Evolutionary conservation across 2,113 vertebrate genomes (phyloP).

Genomic region (Odocoileus hemionus): DNA sequence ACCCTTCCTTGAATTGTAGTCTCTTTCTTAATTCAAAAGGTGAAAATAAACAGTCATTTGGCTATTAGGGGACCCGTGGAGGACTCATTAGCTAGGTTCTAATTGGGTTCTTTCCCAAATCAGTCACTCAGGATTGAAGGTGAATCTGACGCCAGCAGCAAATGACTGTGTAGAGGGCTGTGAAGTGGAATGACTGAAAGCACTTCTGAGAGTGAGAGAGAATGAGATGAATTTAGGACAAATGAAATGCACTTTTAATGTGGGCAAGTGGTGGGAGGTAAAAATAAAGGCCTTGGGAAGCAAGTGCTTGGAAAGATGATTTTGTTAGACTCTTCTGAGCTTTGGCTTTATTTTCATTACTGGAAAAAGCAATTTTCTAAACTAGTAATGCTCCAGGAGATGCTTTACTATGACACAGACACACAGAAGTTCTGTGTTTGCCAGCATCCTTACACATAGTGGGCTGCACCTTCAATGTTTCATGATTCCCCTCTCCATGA

Average conservation of each 20-base stretch:
- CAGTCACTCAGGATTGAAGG: slow-evolving; percentile 57
- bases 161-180: neutral
- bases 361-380: neutral
- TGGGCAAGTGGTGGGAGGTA: neutral
- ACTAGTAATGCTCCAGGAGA: neutral
- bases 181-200: neutral
- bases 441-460: rapidly evolving
- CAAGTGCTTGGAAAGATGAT: neutral
- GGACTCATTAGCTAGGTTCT: slow-evolving; percentile 63
- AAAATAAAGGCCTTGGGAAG: neutral
- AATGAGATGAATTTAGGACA: neutral
- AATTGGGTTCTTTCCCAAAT: slow-evolving; percentile 52
- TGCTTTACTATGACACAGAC: neutral
- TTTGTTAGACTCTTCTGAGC: neutral
- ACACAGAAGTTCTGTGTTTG: too few species aligned
- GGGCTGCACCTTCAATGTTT: neutral
- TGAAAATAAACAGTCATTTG: slow-evolving; percentile 51
- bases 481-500: rapidly evolving
- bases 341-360: neutral
- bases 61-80: slow-evolving; percentile 40
- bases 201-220: neutral
- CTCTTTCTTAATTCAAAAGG: slow-evolving; percentile 51
- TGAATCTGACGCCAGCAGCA: neutral
- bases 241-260: slow-evolving; percentile 50
- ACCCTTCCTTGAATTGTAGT: slow-evolving; percentile 31